Evolutionary conservation across 2,888 invertebrate species (phyloP), one percentile per base, ranked within the genome.

Genomic region (Phanerotoma sp.): DNA sequence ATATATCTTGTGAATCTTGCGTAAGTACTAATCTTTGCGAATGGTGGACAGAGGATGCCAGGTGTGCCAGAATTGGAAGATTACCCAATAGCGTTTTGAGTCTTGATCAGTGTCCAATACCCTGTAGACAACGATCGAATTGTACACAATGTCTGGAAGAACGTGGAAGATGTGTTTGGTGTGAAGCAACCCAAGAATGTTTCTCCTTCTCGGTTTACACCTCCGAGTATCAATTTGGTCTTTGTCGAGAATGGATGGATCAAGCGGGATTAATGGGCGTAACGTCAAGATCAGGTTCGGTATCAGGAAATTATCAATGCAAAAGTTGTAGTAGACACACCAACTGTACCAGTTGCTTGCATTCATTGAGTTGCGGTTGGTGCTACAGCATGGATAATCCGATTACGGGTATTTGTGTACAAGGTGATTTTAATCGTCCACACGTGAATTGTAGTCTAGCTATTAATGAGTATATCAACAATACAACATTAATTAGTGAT

Each of bases 141-240:
- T 93, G 93, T 74, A 86, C 87, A 15, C 84, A 87, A 50, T 96
- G 96, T 72, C 80, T 96, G 47, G 90, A 90, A 66, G 89, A 91
- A 68, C 86, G 85, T 44, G 92, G 92, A 20, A 85, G 93, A 56
- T 96, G 96, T 77, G 95, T 95, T 1, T 96, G 96, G 96, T 96
- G 96, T 75, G 93, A 94, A 73, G 91, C 93, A 20, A 91, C 91
- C 0, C 84, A 88, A 58, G 91, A 93, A 70, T 96, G 96, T 77
- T 94, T 96, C 74, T 91, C 93, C 62, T 96, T 96, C 77, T 91
- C 93, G n/a, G 92, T 95, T 1, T 96, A 96, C 77, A 94, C 94
- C 6, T 93, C 93, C 63, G 91, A 93, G 71, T 95, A 93, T 78
- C 92, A 94, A 72, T 95, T 93, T 77, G 96, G 96, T 0, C 82